phyloP scores from a whole-genome alignment of 1,140 invertebrate genomes.

The Philaenus spumarius region DNA sequence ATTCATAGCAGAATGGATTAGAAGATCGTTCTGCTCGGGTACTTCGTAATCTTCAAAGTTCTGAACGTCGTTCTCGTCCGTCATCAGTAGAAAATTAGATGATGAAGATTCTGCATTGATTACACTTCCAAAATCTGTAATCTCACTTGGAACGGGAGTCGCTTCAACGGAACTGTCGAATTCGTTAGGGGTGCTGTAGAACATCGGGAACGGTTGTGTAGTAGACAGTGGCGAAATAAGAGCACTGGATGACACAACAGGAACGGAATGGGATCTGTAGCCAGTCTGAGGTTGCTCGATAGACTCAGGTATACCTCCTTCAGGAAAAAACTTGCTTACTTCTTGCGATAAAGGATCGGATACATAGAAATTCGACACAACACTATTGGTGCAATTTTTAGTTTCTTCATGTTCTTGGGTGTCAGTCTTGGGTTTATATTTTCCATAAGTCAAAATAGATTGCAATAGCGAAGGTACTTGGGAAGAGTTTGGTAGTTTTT shows the following conservation, averaged over 20 bases:
- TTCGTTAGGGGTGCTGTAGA: not conserved
- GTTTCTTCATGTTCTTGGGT: not conserved
- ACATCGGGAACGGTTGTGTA: not conserved
- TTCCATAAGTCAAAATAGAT: not conserved
- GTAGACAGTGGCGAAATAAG: not conserved
- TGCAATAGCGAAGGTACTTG: constrained; percentile 3
- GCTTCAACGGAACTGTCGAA: not conserved
- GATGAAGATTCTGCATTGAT: not conserved
- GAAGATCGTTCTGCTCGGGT: not conserved
- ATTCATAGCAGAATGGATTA: constrained; percentile 1
- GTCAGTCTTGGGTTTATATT: not conserved
- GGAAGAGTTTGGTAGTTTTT: not conserved
- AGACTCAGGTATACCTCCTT: not conserved
- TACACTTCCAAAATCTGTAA: not conserved
- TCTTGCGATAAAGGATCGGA: constrained; percentile 1
- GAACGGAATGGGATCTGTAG: constrained; percentile 5
- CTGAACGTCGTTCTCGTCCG: not conserved
- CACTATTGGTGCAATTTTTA: not conserved
- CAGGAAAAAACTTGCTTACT: not conserved
- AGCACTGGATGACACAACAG: not conserved
- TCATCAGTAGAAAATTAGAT: not conserved
- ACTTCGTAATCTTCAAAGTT: not conserved
- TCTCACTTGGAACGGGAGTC: not conserved
- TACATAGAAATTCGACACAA: not conserved
- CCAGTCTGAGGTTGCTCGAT: not conserved